Percentiles rank a stretch among this genome's conserved stretches.
phyloP scores from a whole-genome alignment of 2,888 invertebrate genomes.

The Ophion obscuratus region DNA sequence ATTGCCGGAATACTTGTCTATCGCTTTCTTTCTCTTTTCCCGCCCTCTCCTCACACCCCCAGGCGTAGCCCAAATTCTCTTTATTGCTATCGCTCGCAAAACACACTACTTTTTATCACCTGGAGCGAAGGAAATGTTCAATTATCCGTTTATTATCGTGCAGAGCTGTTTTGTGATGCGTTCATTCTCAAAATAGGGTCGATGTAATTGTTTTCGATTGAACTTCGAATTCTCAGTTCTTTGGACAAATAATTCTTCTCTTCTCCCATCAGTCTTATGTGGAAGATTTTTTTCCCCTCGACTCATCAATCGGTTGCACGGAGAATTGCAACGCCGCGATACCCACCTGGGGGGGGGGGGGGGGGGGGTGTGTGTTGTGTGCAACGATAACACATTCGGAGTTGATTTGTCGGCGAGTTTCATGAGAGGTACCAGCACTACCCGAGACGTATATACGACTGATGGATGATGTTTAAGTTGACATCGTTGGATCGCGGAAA shows the following conservation, averaged over 20 bases:
- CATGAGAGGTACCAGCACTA: constrained; percentile 37
- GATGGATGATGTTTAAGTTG: neutral
- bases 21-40: constrained; percentile 5
- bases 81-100: constrained; percentile 15
- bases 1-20: constrained; percentile 24
- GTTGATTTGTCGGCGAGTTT: constrained; percentile 44
- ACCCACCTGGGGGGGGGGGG: neutral
- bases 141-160: neutral
- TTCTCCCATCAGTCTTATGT: neutral
- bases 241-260: neutral
- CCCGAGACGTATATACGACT: constrained; percentile 25
- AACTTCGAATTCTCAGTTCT: neutral
- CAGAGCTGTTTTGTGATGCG: neutral
- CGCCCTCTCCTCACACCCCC: neutral
- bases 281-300: constrained; percentile 4
- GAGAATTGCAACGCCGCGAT: constrained; percentile 45
- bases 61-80: neutral
- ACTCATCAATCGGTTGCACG: constrained; percentile 39
- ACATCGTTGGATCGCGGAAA: no score
- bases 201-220: neutral
- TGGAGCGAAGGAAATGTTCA: neutral
- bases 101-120: neutral
- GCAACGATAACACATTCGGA: constrained; percentile 36
- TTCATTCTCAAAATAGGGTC: neutral
- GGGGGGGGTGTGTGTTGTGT: neutral